phyloP scores from a whole-genome alignment of 2,888 invertebrate genomes.

The Latrodectus hesperus region DNA sequence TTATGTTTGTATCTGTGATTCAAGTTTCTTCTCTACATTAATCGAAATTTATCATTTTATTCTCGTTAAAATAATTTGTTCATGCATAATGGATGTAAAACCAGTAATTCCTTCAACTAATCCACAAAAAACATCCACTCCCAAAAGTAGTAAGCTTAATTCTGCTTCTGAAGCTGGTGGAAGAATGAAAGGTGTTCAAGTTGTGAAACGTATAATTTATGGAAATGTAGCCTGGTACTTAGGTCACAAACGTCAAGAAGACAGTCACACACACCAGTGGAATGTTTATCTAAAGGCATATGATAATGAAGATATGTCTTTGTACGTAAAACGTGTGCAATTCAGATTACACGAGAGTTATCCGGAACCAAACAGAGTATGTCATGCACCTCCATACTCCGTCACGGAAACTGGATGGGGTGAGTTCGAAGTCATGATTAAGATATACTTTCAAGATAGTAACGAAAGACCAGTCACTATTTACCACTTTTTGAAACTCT shows the following conservation, averaged over 20 bases:
- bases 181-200: conserved; percentile 64
- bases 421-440: conserved; percentile 98
- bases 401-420: conserved; percentile 99
- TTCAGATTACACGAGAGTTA: conserved; percentile 99
- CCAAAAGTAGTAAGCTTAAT: not conserved
- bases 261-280: conserved; percentile 99
- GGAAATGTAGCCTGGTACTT: conserved; percentile 97
- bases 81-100: not conserved
- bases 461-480: conserved; percentile 96
- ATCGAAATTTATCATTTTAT: no score
- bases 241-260: conserved; percentile 96
- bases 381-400: conserved; percentile 96
- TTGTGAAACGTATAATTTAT: conserved; percentile 82
- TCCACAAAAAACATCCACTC: not conserved
- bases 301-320: conserved; percentile 76
- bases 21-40: no score
- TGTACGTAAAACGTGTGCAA: conserved; percentile 90
- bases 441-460: conserved; percentile 96
- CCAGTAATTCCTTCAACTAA: not conserved
- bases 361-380: conserved; percentile 91
- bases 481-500: conserved; percentile 94
- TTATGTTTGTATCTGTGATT: no score
- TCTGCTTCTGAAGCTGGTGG: conserved; percentile 12
- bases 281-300: conserved; percentile 97
- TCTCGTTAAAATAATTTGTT: no score